phyloP scores from a whole-genome alignment of 2,888 invertebrate genomes.

The Mimas tiliae region DNA sequence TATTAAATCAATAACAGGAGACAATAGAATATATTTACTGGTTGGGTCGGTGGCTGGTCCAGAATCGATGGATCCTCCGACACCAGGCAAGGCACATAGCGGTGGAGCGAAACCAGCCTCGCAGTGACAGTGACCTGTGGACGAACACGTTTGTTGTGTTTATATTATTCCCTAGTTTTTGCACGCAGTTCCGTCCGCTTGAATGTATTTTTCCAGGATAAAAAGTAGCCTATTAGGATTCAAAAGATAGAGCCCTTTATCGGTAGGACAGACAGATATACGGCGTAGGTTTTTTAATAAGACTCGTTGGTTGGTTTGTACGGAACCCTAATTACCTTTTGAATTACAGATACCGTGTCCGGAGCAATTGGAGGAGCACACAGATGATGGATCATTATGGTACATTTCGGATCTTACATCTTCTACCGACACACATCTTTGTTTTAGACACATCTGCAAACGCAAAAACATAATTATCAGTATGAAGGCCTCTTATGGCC shows the following conservation, averaged over 20 bases:
- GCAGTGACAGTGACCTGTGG: constrained; percentile 91
- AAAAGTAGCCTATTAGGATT: too few species aligned
- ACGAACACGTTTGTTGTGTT: neutral
- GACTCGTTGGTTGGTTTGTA: too few species aligned
- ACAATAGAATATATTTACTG: constrained; percentile 78
- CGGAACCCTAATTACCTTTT: too few species aligned
- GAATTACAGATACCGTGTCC: constrained; percentile 95
- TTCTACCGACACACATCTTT: constrained; percentile 91
- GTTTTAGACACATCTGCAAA: constrained; percentile 94
- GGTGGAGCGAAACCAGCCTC: constrained; percentile 95
- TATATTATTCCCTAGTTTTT: neutral
- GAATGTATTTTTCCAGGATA: too few species aligned
- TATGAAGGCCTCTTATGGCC: too few species aligned
- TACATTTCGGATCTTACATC: constrained; percentile 78
- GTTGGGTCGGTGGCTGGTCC: constrained; percentile 95
- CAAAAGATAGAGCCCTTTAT: too few species aligned
- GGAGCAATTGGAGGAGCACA: constrained; percentile 92
- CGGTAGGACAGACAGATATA: too few species aligned
- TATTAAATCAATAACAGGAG: too few species aligned
- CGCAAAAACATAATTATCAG: neutral
- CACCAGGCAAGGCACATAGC: constrained; percentile 92
- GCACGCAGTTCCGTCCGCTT: too few species aligned
- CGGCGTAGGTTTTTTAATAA: too few species aligned
- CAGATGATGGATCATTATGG: constrained; percentile 79
- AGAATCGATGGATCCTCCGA: constrained; percentile 95